Percentiles rank a stretch among this genome's conserved stretches.
phyloP scores from a whole-genome alignment of 1,140 invertebrate genomes.

The Brachionus asplanchnoidis region DNA sequence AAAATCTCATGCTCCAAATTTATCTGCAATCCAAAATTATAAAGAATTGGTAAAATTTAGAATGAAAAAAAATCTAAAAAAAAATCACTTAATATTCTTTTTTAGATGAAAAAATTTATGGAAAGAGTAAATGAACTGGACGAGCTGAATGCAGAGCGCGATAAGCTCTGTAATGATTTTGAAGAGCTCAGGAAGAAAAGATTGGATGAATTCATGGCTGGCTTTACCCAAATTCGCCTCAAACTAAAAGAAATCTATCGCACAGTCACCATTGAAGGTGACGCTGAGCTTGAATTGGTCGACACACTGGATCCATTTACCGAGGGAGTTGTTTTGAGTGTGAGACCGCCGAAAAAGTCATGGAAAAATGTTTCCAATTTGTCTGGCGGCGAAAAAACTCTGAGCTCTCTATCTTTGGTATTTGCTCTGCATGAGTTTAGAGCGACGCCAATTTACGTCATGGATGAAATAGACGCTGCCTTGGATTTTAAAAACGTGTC shows the following conservation, averaged over 20 bases:
- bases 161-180: slow-evolving; percentile 68
- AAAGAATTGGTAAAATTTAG: slow-evolving; percentile 59
- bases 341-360: slow-evolving; percentile 91
- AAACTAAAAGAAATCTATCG: slow-evolving; percentile 83
- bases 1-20: slow-evolving; percentile 69
- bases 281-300: slow-evolving; percentile 90
- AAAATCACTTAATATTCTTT: not conserved
- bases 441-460: slow-evolving; percentile 93
- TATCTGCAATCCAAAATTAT: slow-evolving; percentile 71
- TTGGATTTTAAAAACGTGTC: slow-evolving; percentile 98
- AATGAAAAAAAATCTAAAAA: not conserved
- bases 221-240: slow-evolving; percentile 50
- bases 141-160: slow-evolving; percentile 70
- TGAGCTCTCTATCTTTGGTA: slow-evolving; percentile 89
- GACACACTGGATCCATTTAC: slow-evolving; percentile 92
- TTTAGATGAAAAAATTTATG: slow-evolving; percentile 68
- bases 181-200: slow-evolving; percentile 67
- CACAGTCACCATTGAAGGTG: slow-evolving; percentile 95
- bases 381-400: slow-evolving; percentile 97
- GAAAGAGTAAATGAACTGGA: slow-evolving; percentile 73
- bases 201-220: slow-evolving; percentile 77
- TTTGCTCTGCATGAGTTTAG: slow-evolving; percentile 98
- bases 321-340: slow-evolving; percentile 91
- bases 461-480: slow-evolving; percentile 99
- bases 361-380: slow-evolving; percentile 98